phyloP scores from a whole-genome alignment of 2,797 vertebrate species.

The Enteromius thamalakanensis region DNA sequence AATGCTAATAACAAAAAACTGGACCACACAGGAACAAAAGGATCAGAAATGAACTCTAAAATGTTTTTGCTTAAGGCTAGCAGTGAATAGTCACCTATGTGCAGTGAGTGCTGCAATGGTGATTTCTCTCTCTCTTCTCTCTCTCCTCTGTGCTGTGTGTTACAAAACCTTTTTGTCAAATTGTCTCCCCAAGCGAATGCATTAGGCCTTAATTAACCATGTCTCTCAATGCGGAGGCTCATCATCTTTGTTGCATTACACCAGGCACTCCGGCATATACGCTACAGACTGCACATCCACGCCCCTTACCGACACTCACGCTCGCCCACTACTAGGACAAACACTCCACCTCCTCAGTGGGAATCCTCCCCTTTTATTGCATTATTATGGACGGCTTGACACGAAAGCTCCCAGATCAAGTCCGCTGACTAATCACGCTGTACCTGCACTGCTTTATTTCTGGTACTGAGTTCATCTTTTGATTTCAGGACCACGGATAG shows the following conservation, averaged over 20 bases:
- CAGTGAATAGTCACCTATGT: slow-evolving; percentile 19
- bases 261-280: slow-evolving; percentile 22
- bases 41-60: slow-evolving; percentile 31
- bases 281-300: slow-evolving; percentile 49
- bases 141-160: slow-evolving; percentile 12
- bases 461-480: background rate
- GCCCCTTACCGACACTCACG: slow-evolving; percentile 58
- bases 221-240: slow-evolving; percentile 33
- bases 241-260: slow-evolving; percentile 46
- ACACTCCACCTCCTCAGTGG: slow-evolving; percentile 56
- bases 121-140: slow-evolving; percentile 24
- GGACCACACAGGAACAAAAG: background rate
- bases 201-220: slow-evolving; percentile 44
- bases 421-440: slow-evolving; percentile 35
- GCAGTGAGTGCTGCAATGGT: slow-evolving; percentile 31
- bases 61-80: slow-evolving; percentile 10
- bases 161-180: slow-evolving; percentile 48
- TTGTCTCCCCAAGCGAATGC: slow-evolving; percentile 25
- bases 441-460: slow-evolving; percentile 21
- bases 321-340: slow-evolving; percentile 54
- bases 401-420: slow-evolving; percentile 59
- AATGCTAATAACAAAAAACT: background rate
- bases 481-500: slow-evolving; percentile 60
- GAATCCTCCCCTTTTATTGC: slow-evolving; percentile 62
- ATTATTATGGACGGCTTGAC: slow-evolving; percentile 54